Conservation (phyloP, 2,113 vertebrate species). For the Nematolebias whitei region DNA sequence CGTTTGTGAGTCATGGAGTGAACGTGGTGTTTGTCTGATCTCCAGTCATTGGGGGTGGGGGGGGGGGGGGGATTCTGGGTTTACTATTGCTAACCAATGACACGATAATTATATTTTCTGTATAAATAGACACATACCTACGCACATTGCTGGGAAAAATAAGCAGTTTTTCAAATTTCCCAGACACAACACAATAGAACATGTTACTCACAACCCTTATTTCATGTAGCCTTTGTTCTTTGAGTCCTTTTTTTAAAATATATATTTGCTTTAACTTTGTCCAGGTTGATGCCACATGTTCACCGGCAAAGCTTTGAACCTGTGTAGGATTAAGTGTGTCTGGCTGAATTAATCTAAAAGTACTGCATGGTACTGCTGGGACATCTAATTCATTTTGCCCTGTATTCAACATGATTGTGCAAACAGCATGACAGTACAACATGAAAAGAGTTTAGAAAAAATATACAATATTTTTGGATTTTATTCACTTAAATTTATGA, state of each 20-base stretch:
- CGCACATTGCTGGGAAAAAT: slow-evolving; percentile 42
- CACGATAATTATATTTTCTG: slow-evolving; percentile 36
- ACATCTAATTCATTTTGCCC: slow-evolving; percentile 26
- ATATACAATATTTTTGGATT: too few species aligned
- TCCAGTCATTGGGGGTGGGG: slow-evolving; percentile 18
- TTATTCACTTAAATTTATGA: too few species aligned
- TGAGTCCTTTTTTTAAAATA: slow-evolving; percentile 38
- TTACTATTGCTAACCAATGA: slow-evolving; percentile 28
- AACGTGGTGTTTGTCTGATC: slow-evolving; percentile 5
- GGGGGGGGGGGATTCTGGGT: slow-evolving; percentile 23
- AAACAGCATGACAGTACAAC: background rate
- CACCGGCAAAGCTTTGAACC: slow-evolving; percentile 63
- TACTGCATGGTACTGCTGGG: slow-evolving; percentile 18
- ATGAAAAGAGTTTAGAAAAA: too few species aligned
- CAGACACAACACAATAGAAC: slow-evolving; percentile 40
- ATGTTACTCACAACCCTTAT: slow-evolving; percentile 43
- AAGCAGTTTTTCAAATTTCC: slow-evolving; percentile 30
- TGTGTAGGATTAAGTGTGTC: slow-evolving; percentile 68
- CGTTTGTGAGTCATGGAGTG: slow-evolving; percentile 36
- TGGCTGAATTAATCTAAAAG: slow-evolving; percentile 51
- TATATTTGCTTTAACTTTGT: slow-evolving; percentile 46
- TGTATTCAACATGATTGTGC: slow-evolving; percentile 5
- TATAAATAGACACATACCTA: slow-evolving; percentile 27
- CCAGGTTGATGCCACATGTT: slow-evolving; percentile 80
- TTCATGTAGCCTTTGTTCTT: slow-evolving; percentile 43